Evolutionary conservation across 2,113 vertebrate genomes (phyloP), one percentile per base, ranked within the genome.

Genomic region (Gopherus evgoodei): DNA sequence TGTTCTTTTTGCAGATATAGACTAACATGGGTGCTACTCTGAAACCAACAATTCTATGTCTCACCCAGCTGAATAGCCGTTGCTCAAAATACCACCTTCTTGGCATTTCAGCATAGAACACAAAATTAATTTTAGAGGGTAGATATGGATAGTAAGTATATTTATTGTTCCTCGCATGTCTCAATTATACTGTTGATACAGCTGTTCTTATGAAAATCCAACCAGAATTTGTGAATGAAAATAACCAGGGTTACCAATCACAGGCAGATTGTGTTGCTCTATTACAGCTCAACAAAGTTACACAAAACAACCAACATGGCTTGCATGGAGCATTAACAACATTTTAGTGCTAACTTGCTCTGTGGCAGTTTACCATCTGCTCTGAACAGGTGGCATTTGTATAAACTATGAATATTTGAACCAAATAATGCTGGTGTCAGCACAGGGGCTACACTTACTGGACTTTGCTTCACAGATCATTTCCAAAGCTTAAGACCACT

Each of bases 321-420:
- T 97, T 96, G 86, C 79, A 91, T 57, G 88, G 86, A 57, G 92
- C 92, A 90, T 44, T 88, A 91, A 88, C 80, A 93, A 93, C 86
- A 88, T 96, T 97, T 96, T 91, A 95, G 86, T 25, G 69, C 93
- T 81, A 86, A 96, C 91, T 95, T 93, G 90, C 76, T 80, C 86
- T 38, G 31, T 94, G 95, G 96, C 80, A 97, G 94, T 96, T 96
- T 96, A 97, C 97, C 95, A 97, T 97, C 98, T 98, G 96, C 92
- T 98, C 62, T 35, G 94, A 96, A 96, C 96, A 98, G 97, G 97
- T 97, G 97, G 97, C 89, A 91, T 91, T 96, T 91, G 94, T 89
- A 95, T 92, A 97, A 96, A 78, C 81, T 78, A 86, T 87, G 83
- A 65, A 56, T 38, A 6, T 89, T 52, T 72, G 81, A 95, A 96